Evolutionary conservation across 1,140 invertebrate genomes (phyloP), one percentile per base, ranked within the genome.

Genomic region (Drosophila nikananu): DNA sequence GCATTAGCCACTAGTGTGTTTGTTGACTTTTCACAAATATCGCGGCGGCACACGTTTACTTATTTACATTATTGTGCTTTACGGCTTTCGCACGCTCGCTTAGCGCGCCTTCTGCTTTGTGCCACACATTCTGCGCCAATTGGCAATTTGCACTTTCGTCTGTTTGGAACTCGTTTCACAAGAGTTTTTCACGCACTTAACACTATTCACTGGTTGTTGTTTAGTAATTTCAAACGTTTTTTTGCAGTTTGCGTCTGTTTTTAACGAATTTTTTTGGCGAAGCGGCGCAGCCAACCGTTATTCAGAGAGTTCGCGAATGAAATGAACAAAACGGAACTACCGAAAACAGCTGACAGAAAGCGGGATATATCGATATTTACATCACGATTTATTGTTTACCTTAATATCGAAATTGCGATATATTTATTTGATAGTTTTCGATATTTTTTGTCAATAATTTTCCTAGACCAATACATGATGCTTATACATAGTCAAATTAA

Each of bases 61-160:
- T 87, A 89, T 87, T 89, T 84, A 87, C 81, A 84, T 84, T 59
- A 64, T 63, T 58, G 27, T 49, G 42, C 32, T 67, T 83, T 54
- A 52, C 7, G 65, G 65, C 51, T 60, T 52, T 81, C 49, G 60
- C 81, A 81, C 65, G 55, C 67, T 72, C 51, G 19, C 77, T 87
- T 79, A 84, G 68, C 84, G 68, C 59, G 55, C 60, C 27, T 74
- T 84, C 48, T 68, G 52, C 64, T 89, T 86, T 83, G 66, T 72
- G 63, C 30, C 42, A 54, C 70, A 52, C 80, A 70, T 87, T 87
- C 73, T 49, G 64, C 48, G 68, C 68, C 39, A 48, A 62, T n/a
- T n/a, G n/a, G 58, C 49, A 48, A 59, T 58, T 64, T 27, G 44
- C 58, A 57, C 58, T 46, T 37, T 27, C 2, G n/a, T 15, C 21